These are phyloP conservation scores for Cheilosia vulpina DNA, from an alignment of 2,888 invertebrate genomes.

Conservation along the genomic window DNA sequence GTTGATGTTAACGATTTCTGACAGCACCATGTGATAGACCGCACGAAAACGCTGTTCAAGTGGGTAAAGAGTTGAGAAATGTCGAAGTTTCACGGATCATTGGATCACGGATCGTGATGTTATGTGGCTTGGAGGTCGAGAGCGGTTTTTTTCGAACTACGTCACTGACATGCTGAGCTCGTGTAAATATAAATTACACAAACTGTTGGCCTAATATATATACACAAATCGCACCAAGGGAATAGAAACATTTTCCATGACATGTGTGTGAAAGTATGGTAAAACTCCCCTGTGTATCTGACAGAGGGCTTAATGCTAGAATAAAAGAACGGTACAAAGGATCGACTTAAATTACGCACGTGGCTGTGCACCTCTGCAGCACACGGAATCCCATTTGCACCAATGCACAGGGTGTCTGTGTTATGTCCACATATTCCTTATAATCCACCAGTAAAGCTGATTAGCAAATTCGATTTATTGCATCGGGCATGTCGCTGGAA, in stretches of 20 bases:
- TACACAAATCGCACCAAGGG: neutral
- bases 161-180: neutral
- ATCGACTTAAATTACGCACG: conserved; percentile 18
- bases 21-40: conserved; percentile 58
- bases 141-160: neutral
- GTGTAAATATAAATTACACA: neutral
- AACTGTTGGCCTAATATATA: neutral
- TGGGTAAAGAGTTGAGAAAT: conserved; percentile 66
- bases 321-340: conserved; percentile 8
- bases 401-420: neutral
- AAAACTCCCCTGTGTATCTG: conserved; percentile 13
- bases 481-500: neutral
- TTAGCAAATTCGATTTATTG: conserved; percentile 30
- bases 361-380: conserved; percentile 7
- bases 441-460: conserved; percentile 37
- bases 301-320: neutral
- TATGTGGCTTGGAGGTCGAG: conserved; percentile 11
- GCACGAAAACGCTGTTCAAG: conserved; percentile 57
- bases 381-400: neutral
- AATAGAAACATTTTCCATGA: conserved; percentile 11
- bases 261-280: conserved; percentile 18
- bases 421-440: neutral
- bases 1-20: conserved; percentile 61
- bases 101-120: conserved; percentile 59
- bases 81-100: conserved; percentile 56